These are phyloP conservation scores for Mesorhabditis spiculigera DNA, from an alignment of 2,888 invertebrate genomes.

Conservation along the genomic window DNA sequence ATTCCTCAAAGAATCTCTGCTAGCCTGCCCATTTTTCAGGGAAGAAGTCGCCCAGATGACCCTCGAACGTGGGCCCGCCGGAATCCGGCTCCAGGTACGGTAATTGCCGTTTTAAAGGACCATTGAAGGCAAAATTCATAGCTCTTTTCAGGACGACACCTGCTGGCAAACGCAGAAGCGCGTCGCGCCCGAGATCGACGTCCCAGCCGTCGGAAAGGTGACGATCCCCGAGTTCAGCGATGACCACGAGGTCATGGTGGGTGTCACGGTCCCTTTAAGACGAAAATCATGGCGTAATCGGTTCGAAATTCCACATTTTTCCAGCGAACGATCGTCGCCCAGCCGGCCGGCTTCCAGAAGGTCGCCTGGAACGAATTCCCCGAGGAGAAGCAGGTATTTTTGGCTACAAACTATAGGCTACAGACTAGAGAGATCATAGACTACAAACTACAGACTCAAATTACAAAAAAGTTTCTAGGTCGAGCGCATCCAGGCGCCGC, in stretches of 20 bases:
- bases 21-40: background rate
- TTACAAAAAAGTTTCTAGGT: constrained; percentile 7
- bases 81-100: background rate
- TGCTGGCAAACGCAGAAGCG: constrained; percentile 46
- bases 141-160: constrained; percentile 35
- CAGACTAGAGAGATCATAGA: background rate
- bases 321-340: constrained; percentile 50
- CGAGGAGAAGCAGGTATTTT: constrained; percentile 31
- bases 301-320: constrained; percentile 11
- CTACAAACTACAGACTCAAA: background rate
- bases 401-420: background rate
- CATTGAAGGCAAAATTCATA: background rate
- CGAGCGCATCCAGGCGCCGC: constrained; percentile 40
- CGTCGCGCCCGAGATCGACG: constrained; percentile 32
- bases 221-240: constrained; percentile 36
- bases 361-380: constrained; percentile 55
- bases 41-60: background rate
- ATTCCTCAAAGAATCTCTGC: too few relatives aligned
- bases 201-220: constrained; percentile 43
- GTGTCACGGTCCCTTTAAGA: background rate
- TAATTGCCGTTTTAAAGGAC: background rate
- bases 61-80: constrained; percentile 4
- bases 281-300: background rate
- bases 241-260: constrained; percentile 35
- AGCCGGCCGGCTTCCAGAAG: constrained; percentile 42